Percentiles rank a stretch among this genome's conserved stretches.
Evolutionary conservation across 2,113 vertebrate genomes (phyloP).

Genomic region (Nerophis lumbriciformis): DNA sequence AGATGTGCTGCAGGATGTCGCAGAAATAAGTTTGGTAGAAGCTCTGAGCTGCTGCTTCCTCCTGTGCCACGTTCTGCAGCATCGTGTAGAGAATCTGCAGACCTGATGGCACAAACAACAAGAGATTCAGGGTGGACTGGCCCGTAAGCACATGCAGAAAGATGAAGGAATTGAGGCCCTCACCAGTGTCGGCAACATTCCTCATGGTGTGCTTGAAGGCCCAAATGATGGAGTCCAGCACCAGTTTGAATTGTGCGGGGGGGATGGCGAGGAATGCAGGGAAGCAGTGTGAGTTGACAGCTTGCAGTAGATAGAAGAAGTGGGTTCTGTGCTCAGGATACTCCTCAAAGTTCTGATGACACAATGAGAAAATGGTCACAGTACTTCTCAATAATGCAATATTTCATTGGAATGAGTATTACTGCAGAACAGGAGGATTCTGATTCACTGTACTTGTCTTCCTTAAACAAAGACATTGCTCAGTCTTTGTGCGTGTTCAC

Average conservation of each 20-base stretch:
- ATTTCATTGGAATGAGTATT: too few species aligned
- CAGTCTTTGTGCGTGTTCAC: too few species aligned
- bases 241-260: conserved; percentile 96
- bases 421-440: too few species aligned
- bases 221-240: conserved; percentile 99
- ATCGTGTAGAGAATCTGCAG: conserved; percentile 96
- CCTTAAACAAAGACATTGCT: too few species aligned
- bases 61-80: conserved; percentile 95
- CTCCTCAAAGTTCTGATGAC: conserved; percentile 91
- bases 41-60: conserved; percentile 94
- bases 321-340: conserved; percentile 97
- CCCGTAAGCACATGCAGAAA: background rate
- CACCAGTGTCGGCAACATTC: conserved; percentile 97
- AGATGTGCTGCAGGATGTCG: conserved; percentile 96
- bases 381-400: background rate
- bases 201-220: conserved; percentile 99
- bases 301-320: conserved; percentile 97
- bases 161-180: conserved; percentile 24
- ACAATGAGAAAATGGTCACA: background rate
- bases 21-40: conserved; percentile 99
- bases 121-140: too few species aligned
- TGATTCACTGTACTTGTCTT: too few species aligned
- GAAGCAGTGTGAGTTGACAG: conserved; percentile 98
- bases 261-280: conserved; percentile 97
- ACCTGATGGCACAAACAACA: conserved; percentile 63